Percentiles rank a stretch among this genome's conserved stretches.
These are phyloP conservation scores for Amphiprion clarkii DNA, from an alignment of 2,797 vertebrate genomes.

Conservation along the genomic window DNA sequence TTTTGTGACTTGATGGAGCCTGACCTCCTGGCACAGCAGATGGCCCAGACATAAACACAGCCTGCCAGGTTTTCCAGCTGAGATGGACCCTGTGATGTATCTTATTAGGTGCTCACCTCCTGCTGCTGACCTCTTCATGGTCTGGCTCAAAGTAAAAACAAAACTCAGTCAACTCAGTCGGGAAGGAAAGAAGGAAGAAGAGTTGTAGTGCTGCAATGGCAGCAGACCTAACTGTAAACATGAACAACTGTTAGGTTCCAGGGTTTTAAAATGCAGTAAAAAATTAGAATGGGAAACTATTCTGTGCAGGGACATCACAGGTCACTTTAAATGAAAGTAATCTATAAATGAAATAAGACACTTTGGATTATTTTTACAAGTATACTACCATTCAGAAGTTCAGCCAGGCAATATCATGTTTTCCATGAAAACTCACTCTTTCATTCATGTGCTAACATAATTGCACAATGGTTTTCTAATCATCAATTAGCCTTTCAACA, in stretches of 20 bases:
- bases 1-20: conserved; percentile 21
- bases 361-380: not conserved
- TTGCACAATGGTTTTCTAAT: too few species aligned
- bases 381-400: too few species aligned
- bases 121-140: conserved; percentile 11
- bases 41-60: conserved; percentile 40
- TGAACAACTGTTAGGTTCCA: too few species aligned
- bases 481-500: too few species aligned
- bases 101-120: conserved; percentile 11
- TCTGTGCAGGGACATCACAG: not conserved
- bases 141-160: conserved; percentile 5
- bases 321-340: not conserved
- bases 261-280: not conserved
- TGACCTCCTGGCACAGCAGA: conserved; percentile 54
- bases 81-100: conserved; percentile 17
- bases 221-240: not conserved
- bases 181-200: not conserved
- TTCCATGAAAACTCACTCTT: too few species aligned
- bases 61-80: conserved; percentile 18
- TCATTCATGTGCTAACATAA: too few species aligned
- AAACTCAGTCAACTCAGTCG: conserved; percentile 20
- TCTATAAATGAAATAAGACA: not conserved
- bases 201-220: not conserved
- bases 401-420: too few species aligned
- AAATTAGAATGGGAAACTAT: not conserved